Percentiles rank a stretch among this genome's conserved stretches.
These are phyloP conservation scores for Sphaerophoria rueppellii DNA, from an alignment of 2,888 invertebrate genomes.

Conservation along the genomic window DNA sequence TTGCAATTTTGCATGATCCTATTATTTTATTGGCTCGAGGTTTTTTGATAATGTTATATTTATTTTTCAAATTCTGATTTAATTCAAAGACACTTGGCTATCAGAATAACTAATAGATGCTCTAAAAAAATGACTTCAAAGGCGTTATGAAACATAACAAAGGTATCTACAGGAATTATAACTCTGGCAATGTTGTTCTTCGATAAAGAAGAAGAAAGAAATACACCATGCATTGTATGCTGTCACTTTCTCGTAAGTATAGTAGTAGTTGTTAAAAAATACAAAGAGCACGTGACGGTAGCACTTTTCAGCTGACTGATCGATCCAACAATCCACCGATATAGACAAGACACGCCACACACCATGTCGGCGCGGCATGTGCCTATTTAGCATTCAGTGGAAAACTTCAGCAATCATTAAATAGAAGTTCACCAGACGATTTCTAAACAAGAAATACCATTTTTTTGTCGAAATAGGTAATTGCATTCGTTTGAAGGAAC, in stretches of 20 bases:
- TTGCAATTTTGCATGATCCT: constrained; percentile 40
- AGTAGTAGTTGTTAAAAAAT: constrained; percentile 24
- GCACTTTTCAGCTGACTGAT: constrained; percentile 20
- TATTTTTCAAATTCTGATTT: not conserved
- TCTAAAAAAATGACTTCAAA: not conserved
- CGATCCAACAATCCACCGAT: constrained; percentile 3
- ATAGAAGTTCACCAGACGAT: constrained; percentile 67
- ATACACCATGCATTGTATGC: not conserved
- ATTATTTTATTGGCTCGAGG: constrained; percentile 34
- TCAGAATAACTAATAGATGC: constrained; percentile 25
- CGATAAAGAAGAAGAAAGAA: not conserved
- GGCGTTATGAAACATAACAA: constrained; percentile 46
- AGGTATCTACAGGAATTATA: constrained; percentile 21
- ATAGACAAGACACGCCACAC: not conserved
- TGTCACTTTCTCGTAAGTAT: constrained; percentile 27
- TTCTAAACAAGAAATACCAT: constrained; percentile 63
- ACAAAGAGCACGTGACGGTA: constrained; percentile 65
- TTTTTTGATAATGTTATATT: not conserved
- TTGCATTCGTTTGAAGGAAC: constrained; percentile 56
- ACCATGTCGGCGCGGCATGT: constrained; percentile 14
- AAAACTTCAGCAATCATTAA: constrained; percentile 70
- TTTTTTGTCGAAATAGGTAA: constrained; percentile 56
- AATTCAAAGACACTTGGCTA: not conserved
- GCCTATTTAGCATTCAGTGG: constrained; percentile 67
- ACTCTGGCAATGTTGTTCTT: not conserved